Evolutionary conservation across 2,888 invertebrate genomes (phyloP).

Genomic region (Malthinus seriepunctatus): DNA sequence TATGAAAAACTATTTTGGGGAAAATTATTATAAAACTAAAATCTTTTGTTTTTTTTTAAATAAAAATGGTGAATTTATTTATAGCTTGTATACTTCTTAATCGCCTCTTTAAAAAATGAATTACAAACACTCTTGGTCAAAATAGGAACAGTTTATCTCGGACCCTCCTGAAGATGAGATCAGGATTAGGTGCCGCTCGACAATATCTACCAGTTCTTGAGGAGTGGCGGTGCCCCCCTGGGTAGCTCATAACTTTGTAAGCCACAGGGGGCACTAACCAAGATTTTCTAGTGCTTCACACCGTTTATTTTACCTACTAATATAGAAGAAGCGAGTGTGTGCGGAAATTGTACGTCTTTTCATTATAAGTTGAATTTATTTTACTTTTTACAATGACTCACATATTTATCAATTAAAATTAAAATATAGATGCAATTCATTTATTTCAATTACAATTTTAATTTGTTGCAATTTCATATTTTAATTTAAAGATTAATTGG

Average conservation of each 20-base stretch:
- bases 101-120: slow-evolving; percentile 4
- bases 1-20: too few species aligned
- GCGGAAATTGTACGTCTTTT: slow-evolving; percentile 21
- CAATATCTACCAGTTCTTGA: slow-evolving; percentile 11
- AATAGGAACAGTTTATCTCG: slow-evolving; percentile 4
- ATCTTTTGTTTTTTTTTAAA: too few species aligned
- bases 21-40: too few species aligned
- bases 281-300: slow-evolving; percentile 22
- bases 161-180: slow-evolving; percentile 12
- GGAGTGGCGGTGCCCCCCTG: slow-evolving; percentile 26
- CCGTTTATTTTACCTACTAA: slow-evolving; percentile 18
- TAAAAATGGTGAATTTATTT: too few species aligned
- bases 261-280: slow-evolving; percentile 26
- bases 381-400: slow-evolving; percentile 4
- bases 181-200: slow-evolving; percentile 20
- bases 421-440: slow-evolving; percentile 19
- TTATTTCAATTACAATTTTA: slow-evolving; percentile 1
- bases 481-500: neutral
- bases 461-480: neutral
- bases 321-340: slow-evolving; percentile 21
- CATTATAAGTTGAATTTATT: neutral
- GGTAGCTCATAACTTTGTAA: slow-evolving; percentile 25
- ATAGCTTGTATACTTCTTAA: neutral
- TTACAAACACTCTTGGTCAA: slow-evolving; percentile 4
- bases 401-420: slow-evolving; percentile 7